Conservation (phyloP, 2,113 vertebrate genomes). For the Campylomormyrus numenius region DNA sequence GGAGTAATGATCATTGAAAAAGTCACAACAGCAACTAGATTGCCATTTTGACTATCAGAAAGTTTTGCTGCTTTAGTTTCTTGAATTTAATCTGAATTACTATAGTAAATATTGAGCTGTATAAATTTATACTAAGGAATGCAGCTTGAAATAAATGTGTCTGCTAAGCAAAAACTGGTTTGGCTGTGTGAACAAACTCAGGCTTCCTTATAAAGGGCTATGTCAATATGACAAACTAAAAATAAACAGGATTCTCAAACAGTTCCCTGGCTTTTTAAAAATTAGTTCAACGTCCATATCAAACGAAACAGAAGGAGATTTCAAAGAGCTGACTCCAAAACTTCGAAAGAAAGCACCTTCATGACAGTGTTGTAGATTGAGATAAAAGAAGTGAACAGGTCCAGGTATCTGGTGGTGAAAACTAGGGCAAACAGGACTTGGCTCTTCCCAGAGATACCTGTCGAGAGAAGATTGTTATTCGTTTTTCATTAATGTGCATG, state of each 20-base stretch:
- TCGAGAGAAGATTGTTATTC: background rate
- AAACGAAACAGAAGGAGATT: background rate
- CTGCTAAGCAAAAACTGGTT: background rate
- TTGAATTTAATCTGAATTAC: background rate
- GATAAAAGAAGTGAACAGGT: slow-evolving; percentile 59
- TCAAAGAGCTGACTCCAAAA: background rate
- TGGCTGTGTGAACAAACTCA: background rate
- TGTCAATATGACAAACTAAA: background rate
- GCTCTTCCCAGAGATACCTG: slow-evolving; percentile 70
- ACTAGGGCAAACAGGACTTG: slow-evolving; percentile 68
- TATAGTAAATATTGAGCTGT: background rate
- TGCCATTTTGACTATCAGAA: background rate
- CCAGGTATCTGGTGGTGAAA: slow-evolving; percentile 68
- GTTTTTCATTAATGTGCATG: background rate
- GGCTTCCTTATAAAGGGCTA: background rate
- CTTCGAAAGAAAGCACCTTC: slow-evolving; percentile 54
- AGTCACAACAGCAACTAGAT: background rate
- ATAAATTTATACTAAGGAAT: background rate
- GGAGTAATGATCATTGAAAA: background rate
- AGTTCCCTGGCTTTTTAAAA: background rate
- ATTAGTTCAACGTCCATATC: background rate
- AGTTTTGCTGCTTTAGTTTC: background rate
- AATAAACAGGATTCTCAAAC: background rate
- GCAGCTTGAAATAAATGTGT: background rate
- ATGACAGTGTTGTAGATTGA: slow-evolving; percentile 66